Conservation (phyloP, 1,140 invertebrate genomes). For the Nephotettix cincticeps region DNA sequence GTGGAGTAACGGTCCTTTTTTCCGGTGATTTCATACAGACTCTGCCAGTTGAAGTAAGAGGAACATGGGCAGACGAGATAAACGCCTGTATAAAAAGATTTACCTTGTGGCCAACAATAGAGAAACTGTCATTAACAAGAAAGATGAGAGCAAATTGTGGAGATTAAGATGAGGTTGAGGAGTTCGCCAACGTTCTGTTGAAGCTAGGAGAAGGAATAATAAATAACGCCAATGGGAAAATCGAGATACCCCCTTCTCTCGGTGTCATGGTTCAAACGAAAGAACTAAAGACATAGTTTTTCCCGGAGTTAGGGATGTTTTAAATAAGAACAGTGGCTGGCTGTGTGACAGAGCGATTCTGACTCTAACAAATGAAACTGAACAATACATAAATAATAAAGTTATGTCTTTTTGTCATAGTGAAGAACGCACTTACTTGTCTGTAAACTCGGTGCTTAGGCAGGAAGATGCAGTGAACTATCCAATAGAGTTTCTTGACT, state of each 20-base stretch:
- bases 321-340: conserved; percentile 14
- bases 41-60: neutral
- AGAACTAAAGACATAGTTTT: neutral
- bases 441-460: conserved; percentile 43
- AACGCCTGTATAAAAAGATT: conserved; percentile 50
- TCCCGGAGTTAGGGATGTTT: neutral
- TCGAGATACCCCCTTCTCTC: neutral
- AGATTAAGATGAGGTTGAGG: neutral
- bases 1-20: conserved; percentile 30
- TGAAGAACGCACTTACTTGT: conserved; percentile 33
- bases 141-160: neutral
- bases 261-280: too few species aligned
- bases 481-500: conserved; percentile 47
- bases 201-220: neutral
- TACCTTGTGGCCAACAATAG: conserved; percentile 41
- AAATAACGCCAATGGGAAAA: neutral
- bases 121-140: neutral
- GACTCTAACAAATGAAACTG: conserved; percentile 39
- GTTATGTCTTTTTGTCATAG: conserved; percentile 34
- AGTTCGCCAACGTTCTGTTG: neutral
- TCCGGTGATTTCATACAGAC: conserved; percentile 43
- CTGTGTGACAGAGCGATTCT: conserved; percentile 37
- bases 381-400: conserved; percentile 35
- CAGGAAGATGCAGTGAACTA: conserved; percentile 42
- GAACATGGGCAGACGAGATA: conserved; percentile 38